phyloP scores from a whole-genome alignment of 2,888 invertebrate species.

The Diaprepes abbreviatus region DNA sequence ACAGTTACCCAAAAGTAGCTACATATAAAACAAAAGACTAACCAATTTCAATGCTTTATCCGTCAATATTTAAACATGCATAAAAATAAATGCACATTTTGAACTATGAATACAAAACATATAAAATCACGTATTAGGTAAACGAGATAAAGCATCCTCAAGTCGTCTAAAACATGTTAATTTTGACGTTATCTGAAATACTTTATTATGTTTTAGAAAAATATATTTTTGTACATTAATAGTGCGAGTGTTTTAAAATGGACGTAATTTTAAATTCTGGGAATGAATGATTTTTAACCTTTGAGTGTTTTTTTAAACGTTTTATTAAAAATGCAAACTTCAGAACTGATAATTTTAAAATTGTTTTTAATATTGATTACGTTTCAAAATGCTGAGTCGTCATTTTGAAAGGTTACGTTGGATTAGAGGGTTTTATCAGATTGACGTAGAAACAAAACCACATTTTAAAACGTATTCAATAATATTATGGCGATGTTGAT shows the following conservation, averaged over 20 bases:
- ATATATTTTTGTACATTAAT: background rate
- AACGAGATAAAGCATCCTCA: conserved; percentile 28
- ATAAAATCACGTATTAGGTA: background rate
- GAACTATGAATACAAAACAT: too few species aligned
- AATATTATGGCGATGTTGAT: too few species aligned
- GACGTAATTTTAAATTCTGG: background rate
- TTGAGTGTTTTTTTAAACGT: background rate
- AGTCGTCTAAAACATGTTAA: conserved; percentile 29
- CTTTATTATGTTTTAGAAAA: background rate
- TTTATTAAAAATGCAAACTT: too few species aligned
- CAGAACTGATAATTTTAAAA: too few species aligned
- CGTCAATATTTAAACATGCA: background rate
- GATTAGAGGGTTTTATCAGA: too few species aligned
- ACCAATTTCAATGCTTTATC: conserved; percentile 19
- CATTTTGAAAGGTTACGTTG: too few species aligned
- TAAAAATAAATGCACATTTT: too few species aligned
- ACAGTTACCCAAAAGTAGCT: conserved; percentile 23
- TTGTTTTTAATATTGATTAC: too few species aligned
- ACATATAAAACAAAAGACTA: conserved; percentile 18
- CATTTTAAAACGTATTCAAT: too few species aligned
- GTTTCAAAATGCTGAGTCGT: too few species aligned
- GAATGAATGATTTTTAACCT: background rate
- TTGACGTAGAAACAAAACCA: too few species aligned
- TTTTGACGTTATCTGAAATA: conserved; percentile 21
- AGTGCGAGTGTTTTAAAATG: background rate